A percentile compares a stretch with the other conserved stretches of the same genome.
These are phyloP conservation scores for Lissonota sp. DNA, from an alignment of 2,888 invertebrate species.

Conservation along the genomic window DNA sequence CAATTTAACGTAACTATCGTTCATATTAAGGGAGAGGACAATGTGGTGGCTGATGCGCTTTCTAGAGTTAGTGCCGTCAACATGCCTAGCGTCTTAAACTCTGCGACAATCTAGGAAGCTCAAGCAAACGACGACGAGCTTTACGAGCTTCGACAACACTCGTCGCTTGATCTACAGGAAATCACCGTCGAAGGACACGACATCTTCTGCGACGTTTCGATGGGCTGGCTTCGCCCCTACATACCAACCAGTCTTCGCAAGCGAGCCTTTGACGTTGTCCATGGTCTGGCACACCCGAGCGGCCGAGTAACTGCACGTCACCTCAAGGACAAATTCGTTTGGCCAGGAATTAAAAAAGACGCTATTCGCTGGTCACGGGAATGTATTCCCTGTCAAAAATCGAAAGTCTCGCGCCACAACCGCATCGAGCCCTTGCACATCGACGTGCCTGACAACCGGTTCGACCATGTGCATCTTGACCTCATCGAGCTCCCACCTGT, in stretches of 20 bases:
- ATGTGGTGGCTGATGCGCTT: background rate
- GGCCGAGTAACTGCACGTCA: constrained; percentile 55
- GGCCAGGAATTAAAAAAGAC: constrained; percentile 66
- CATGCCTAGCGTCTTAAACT: constrained; percentile 26
- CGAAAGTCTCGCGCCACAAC: constrained; percentile 59
- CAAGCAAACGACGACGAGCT: constrained; percentile 26
- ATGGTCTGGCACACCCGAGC: constrained; percentile 66
- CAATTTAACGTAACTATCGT: constrained; percentile 2
- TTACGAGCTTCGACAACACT: background rate
- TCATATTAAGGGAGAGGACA: background rate
- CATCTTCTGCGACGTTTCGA: constrained; percentile 60
- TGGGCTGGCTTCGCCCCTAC: constrained; percentile 62
- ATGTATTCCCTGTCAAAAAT: constrained; percentile 65
- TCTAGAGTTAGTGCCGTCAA: constrained; percentile 19
- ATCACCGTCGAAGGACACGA: background rate
- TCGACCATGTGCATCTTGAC: constrained; percentile 33
- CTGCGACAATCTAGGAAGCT: constrained; percentile 5
- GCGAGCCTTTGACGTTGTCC: constrained; percentile 61
- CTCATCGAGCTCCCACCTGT: constrained; percentile 28
- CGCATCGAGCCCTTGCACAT: constrained; percentile 23
- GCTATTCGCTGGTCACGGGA: constrained; percentile 59
- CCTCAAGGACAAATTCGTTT: constrained; percentile 63
- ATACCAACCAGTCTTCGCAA: constrained; percentile 62
- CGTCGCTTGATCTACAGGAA: constrained; percentile 3
- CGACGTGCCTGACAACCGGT: constrained; percentile 29